Evolutionary conservation across 2,888 invertebrate species (phyloP), one percentile per base, ranked within the genome.

Genomic region (Zonitis immaculata): DNA sequence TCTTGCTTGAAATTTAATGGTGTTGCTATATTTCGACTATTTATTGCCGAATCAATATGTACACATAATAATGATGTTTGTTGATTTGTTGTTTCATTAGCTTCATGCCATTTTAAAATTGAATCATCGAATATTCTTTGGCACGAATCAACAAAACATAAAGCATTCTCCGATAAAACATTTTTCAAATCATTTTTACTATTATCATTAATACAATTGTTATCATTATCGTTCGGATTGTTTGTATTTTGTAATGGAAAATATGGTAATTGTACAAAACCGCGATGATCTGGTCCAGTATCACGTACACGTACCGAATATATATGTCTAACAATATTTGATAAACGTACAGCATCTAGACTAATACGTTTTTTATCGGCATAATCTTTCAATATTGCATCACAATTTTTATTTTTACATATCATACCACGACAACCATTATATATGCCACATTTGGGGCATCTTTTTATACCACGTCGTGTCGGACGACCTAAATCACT

Each of bases 391-490:
- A 87, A 85, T 1, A 85, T 80, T 12, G 80, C 82, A 70, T 83
- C 82, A 70, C 88, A 89, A 11, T 78, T 74, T 69, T 84, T 84
- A 69, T 88, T 88, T 72, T 88, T 88, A 69, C 89, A 88, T 58
- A 80, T 80, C 18, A 82, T 77, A n/a, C 88, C 86, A 49, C 89
- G 77, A 1, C 87, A 88, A 2, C 90, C 90, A 73, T 89, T 91
- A 57, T 83, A 83, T 1, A 82, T 82, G 0, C 87, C 87, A 76
- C 91, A 91, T 66, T 85, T 85, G 0, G 82, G 82, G 68, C 90
- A 91, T 67, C 85, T 87, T 60, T 85, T 79, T 0, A 90, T 80
- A 5, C 90, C 90, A 46, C 90, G 74, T 47, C 83, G 73, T 0
- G 87, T 88, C 4, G 87, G 80, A 52, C 70, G 68, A 25, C 75